Base-by-base conservation (phyloP, 2,888 invertebrate genomes). In the Melinopterus prodromus region DNA sequence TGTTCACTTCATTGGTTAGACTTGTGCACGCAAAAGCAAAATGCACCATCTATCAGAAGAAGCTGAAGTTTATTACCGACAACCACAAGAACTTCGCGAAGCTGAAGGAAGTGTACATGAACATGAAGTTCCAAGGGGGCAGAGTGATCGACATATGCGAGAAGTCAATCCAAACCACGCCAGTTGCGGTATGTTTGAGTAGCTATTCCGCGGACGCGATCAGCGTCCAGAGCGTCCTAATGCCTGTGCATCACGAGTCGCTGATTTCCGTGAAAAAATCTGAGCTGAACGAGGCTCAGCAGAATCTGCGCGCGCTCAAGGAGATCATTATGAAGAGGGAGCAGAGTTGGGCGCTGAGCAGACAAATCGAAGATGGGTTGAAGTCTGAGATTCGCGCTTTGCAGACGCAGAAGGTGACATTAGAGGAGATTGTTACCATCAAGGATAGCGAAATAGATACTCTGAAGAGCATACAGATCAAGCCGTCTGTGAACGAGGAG, bases 61-160 rank as follows among this genome's bases (percentile, higher is more conserved):
- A 88, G 78, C 82, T 88, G 0, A 85, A 87, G 76, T 88, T 86
- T 80, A 86, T 88, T 15, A 86, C 87, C 81, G 87, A 87, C 71
- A 87, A 88, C 77, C 86, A 88, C 75, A 85, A 85, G 72, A 84
- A 87, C 9, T 87, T 88, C 76, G 86, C 86, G 78, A 85, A 85
- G 77, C 78, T 88, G 35, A 87, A 86, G 80, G 85, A 88, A 81
- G 86, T 87, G 4, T 88, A 87, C 79, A 83, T 87, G 37, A 86
- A 84, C 78, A 85, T 87, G 86, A 88, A 87, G 82, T 87, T 87
- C 77, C 87, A 87, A 70, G 86, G 88, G 83, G 86, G 85, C 6
- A 84, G 84, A 78, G 84, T 38, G 0, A 16, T 71, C 37, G 86
- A 87, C 83, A 85, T 87, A 76, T 81, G 84, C 38, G 88, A 88